Conservation (phyloP, 2,113 vertebrate genomes). For the Hymenochirus boettgeri region DNA sequence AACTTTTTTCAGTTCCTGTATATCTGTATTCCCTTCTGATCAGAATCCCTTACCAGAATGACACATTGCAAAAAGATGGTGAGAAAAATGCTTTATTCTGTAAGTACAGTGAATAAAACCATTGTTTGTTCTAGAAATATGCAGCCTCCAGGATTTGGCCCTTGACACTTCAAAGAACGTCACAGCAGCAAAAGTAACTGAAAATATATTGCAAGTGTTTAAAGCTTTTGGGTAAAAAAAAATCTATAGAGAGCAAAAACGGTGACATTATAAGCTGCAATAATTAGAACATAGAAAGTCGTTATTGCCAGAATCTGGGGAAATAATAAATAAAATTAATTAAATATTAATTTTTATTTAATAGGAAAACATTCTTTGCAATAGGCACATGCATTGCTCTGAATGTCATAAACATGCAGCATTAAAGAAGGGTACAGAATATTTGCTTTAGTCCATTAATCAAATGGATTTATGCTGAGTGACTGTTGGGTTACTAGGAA, state of each 20-base stretch:
- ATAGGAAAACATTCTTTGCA: no score
- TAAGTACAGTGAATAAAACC: conserved; percentile 28
- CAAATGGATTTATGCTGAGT: no score
- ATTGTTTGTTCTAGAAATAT: conserved; percentile 27
- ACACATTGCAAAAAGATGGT: conserved; percentile 52
- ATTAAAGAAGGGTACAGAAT: no score
- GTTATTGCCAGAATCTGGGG: no score
- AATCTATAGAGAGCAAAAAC: conserved; percentile 48
- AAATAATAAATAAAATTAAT: no score
- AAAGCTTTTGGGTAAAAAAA: conserved; percentile 57
- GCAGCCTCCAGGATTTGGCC: conserved; percentile 31
- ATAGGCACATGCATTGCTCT: no score
- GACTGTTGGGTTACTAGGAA: no score
- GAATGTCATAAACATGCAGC: no score
- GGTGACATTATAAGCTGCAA: conserved; percentile 5
- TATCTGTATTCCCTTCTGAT: conserved; percentile 55
- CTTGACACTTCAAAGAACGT: conserved; percentile 27
- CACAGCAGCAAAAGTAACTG: conserved; percentile 24
- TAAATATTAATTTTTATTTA: no score
- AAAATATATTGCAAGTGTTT: conserved; percentile 46
- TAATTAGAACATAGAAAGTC: conserved; percentile 14
- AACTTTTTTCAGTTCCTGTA: conserved; percentile 81
- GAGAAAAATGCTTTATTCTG: conserved; percentile 55
- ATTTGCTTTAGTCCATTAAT: no score
- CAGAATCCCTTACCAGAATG: conserved; percentile 62